Base-by-base conservation (phyloP, 2,888 invertebrate species). In the Cryptops parisi region DNA sequence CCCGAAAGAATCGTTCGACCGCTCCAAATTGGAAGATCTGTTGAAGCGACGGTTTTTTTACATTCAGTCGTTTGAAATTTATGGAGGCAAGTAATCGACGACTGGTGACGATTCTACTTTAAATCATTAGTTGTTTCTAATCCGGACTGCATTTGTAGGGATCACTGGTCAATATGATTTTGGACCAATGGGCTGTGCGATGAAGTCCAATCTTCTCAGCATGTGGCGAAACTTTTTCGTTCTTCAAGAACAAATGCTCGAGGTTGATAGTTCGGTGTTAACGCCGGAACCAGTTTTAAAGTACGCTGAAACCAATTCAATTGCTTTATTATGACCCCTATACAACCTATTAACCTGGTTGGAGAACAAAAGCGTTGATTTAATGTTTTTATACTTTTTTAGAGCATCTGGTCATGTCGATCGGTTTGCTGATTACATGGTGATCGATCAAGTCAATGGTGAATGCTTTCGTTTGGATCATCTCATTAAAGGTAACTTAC, bases 181-280 rank as follows among this genome's bases (percentile, higher is more conserved):
- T 70, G 98, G 98, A 0, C 98, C 98, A 0, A 96, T 98, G 94
- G 98, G 98, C 2, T 98, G 97, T 73, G 93, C 96, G 0, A 79
- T 97, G 55, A 98, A 98, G 70, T 81, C 89, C 21, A 98, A 99
- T 68, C 80, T 99, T 67, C 74, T 99, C 27, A 81, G 84, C 63
- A 74, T 82, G 4, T 99, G 98, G 98, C 77, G 96, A 57, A 89
- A 86, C 62, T 90, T 86, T 70, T 99, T 99, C 67, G 84, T 98
- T 22, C 76, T 97, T 15, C 93, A 96, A 66, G 98, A 99, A 67
- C 89, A 93, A 68, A 97, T 99, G 96, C 73, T 98, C 53, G 97
- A 99, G 72, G 94, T 99, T 4, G 96, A 97, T 67, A 96, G 96
- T 67, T 91, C 96, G 1, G 87, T 97, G 67, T 71, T 99, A 49